Base-by-base conservation (phyloP, 2,797 vertebrate species). In the Rachycentron canadum region DNA sequence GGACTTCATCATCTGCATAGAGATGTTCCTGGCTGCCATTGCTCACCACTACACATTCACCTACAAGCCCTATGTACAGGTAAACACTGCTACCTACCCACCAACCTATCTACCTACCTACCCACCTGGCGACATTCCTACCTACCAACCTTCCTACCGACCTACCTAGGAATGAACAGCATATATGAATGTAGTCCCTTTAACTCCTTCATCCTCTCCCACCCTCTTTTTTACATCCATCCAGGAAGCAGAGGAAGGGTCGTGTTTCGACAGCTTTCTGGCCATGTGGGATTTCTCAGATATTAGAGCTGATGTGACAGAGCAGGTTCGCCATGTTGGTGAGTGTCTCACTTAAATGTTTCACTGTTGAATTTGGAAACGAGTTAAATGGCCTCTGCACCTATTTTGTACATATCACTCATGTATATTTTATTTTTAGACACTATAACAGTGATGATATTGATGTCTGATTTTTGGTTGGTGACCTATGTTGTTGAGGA, bases 1-100 rank as follows among this genome's bases (percentile, higher is more conserved):
- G 98, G 97, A 99, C 92, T 99, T 99, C 67, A 96, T 99, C 68
- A 99, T 99, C 92, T 98, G 97, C 85, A 95, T 99, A 62, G 97
- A 99, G 91, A 99, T 99, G 97, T 98, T 98, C 86, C 91, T 99
- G 83, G 97, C 97, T 68, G 98, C 97, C 68, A 96, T 98, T 30
- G 97, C 97, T 36, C 97, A 98, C 89, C 97, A 99, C 90, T 98
- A 95, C 93, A 97, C 96, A 75, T 99, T 99, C 91, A 96, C 97
- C 58, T 98, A 98, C 83, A 99, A 97, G 90, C 97, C 98, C 0
- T 99, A 98, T 0, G 96, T 99, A 23, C 97, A 97, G 89, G 97
- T 89, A 76, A 52, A 9, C 13, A 41, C 36, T 9, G 23, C 63
- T n/a, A 0, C 9, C 19, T 1, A 2, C 21, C 16, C 12, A 19